A percentile compares a stretch with the other conserved stretches of the same genome.
These are phyloP conservation scores for Melozone crissalis DNA, from an alignment of 2,113 vertebrate species.

Conservation along the genomic window DNA sequence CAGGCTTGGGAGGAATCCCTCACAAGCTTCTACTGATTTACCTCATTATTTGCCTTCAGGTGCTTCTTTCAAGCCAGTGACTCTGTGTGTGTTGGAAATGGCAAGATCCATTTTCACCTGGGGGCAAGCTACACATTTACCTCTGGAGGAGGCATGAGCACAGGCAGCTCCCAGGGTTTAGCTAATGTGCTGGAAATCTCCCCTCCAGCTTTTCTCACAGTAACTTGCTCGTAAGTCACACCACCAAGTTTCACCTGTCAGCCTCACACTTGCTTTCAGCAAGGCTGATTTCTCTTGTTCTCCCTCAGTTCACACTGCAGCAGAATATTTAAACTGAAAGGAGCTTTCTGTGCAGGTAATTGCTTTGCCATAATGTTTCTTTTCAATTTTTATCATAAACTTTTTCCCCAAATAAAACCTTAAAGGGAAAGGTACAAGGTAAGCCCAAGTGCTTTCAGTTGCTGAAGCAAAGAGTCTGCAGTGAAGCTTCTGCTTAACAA, in stretches of 20 bases:
- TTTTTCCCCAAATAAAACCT: neutral
- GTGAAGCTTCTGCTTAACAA: constrained; percentile 13
- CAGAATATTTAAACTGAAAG: neutral
- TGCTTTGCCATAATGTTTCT: neutral
- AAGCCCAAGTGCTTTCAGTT: neutral
- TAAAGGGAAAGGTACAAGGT: neutral
- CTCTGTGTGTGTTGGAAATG: neutral
- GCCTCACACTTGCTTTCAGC: neutral
- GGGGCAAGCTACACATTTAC: neutral
- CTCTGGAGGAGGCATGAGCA: neutral
- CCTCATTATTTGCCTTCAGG: neutral
- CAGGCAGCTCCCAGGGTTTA: neutral
- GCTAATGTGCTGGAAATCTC: constrained; percentile 18
- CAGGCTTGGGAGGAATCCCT: neutral
- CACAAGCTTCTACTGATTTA: neutral
- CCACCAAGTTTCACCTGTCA: neutral
- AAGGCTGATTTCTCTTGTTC: neutral
- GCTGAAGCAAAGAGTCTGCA: neutral
- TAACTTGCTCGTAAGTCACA: neutral
- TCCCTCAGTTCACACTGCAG: neutral
- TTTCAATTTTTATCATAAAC: neutral
- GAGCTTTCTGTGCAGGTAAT: constrained; percentile 9
- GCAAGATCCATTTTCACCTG: neutral
- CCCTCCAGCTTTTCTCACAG: neutral
- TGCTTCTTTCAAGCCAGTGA: neutral